A percentile compares a stretch with the other conserved stretches of the same genome.
These are phyloP conservation scores for Invenusta paracnida DNA, from an alignment of 2,888 invertebrate species.

Conservation along the genomic window DNA sequence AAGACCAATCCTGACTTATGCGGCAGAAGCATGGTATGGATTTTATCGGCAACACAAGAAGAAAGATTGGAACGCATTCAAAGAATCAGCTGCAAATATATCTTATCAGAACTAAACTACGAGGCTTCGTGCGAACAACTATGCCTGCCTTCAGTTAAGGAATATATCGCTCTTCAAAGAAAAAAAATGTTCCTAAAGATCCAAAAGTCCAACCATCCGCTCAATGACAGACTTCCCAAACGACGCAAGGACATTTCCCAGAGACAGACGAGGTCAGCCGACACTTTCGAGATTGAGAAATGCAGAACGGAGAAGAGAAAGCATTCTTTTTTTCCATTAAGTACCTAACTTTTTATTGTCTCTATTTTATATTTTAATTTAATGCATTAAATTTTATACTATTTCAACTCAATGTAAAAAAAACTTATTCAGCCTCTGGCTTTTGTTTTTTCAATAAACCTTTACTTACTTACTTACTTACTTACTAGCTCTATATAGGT, in stretches of 20 bases:
- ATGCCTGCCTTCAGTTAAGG: not conserved
- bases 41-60: constrained; percentile 17
- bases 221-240: constrained; percentile 9
- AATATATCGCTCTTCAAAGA: not conserved
- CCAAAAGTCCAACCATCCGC: constrained; percentile 1
- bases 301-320: not conserved
- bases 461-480: too few species aligned
- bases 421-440: not conserved
- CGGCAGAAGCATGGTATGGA: constrained; percentile 13
- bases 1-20: constrained; percentile 17
- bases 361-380: not conserved
- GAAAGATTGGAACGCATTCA: constrained; percentile 21
- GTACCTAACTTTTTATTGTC: not conserved
- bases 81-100: not conserved
- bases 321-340: not conserved
- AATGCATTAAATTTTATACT: too few species aligned
- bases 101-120: not conserved
- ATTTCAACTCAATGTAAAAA: not conserved
- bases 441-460: too few species aligned
- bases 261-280: not conserved
- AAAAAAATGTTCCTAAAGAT: not conserved
- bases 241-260: not conserved
- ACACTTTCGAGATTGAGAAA: too few species aligned
- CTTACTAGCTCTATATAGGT: too few species aligned
- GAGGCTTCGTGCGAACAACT: too few species aligned